These are phyloP conservation scores for Seira musarum DNA, from an alignment of 2,888 invertebrate species.

Conservation along the genomic window DNA sequence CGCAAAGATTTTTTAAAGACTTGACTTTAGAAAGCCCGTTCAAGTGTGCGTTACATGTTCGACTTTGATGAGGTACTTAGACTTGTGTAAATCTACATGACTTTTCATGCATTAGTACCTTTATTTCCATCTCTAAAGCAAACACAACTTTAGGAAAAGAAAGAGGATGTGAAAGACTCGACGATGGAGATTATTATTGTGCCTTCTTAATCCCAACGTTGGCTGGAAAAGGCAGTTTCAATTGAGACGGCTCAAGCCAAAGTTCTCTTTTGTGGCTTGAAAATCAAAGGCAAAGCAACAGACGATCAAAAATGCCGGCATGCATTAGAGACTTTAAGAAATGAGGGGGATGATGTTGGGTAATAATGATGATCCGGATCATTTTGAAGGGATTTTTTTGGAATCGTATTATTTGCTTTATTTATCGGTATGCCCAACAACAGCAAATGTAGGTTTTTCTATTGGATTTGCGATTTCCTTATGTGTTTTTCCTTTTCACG, in stretches of 20 bases:
- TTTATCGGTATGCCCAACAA: slow-evolving; percentile 23
- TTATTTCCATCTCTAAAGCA: slow-evolving; percentile 50
- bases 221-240: slow-evolving; percentile 10
- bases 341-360: slow-evolving; percentile 34
- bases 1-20: not conserved
- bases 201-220: slow-evolving; percentile 42
- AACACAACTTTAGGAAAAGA: slow-evolving; percentile 47
- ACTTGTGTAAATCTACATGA: slow-evolving; percentile 38
- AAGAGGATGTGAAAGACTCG: slow-evolving; percentile 5
- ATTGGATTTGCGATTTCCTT: slow-evolving; percentile 16
- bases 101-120: slow-evolving; percentile 54
- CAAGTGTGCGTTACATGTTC: slow-evolving; percentile 20
- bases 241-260: slow-evolving; percentile 41
- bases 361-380: slow-evolving; percentile 7
- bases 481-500: not conserved
- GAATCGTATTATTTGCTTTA: slow-evolving; percentile 26
- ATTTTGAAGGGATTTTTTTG: slow-evolving; percentile 34
- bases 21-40: slow-evolving; percentile 33
- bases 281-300: slow-evolving; percentile 27
- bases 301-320: slow-evolving; percentile 32
- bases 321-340: slow-evolving; percentile 12
- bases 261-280: slow-evolving; percentile 8
- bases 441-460: slow-evolving; percentile 51
- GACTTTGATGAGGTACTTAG: slow-evolving; percentile 33
- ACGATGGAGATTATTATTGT: slow-evolving; percentile 40